Base-by-base conservation (phyloP, 2,113 vertebrate genomes). In the Bombycilla garrulus region DNA sequence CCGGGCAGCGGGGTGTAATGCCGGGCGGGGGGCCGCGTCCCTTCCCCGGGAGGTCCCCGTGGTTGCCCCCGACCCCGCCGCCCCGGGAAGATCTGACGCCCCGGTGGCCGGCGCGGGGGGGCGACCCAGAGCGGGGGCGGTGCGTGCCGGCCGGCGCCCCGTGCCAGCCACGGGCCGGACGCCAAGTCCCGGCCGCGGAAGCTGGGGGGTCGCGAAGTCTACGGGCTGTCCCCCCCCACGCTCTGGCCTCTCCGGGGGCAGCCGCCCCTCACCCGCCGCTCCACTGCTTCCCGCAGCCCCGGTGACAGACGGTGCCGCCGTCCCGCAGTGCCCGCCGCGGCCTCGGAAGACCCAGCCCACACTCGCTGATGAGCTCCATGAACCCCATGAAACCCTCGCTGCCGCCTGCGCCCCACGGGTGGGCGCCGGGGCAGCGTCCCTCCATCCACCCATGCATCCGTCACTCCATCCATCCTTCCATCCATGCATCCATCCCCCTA, bases 351-450 rank as follows among this genome's bases (percentile, higher is more conserved):
- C 88, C 97, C 96, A 90, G 96, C 97, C 96, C 97, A 97, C 93
- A 95, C 97, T 98, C 97, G 73, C 98, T 96, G 97, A 99, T 99
- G 99, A 99, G 98, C 98, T 98, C 98, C 98, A 98, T 99, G 98
- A 99, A 99, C 98, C 99, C 99, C 98, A 99, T 99, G 99, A 99
- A 99, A 99, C 98, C 99, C 91, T 98, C 98, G 93, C 98, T 99
- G 97, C 99, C 98, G 93, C 98, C 98, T 88, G 97, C 98, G 62
- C 98, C 99, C 94, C 99, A 99, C 96, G 98, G 99, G 99, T 99
- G 97, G 98, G 98, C 96, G 50, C 47, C 7, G 11, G 51, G 71
- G 77, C 48, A 69, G 91, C 67, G 69, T 74, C 45, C 86, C 53
- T 81, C 44, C 77, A 51, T 81, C 66, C 51, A 44, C 16, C 15